Conservation (phyloP, 2,797 vertebrate genomes). For the Paramormyrops hopkinsi region DNA sequence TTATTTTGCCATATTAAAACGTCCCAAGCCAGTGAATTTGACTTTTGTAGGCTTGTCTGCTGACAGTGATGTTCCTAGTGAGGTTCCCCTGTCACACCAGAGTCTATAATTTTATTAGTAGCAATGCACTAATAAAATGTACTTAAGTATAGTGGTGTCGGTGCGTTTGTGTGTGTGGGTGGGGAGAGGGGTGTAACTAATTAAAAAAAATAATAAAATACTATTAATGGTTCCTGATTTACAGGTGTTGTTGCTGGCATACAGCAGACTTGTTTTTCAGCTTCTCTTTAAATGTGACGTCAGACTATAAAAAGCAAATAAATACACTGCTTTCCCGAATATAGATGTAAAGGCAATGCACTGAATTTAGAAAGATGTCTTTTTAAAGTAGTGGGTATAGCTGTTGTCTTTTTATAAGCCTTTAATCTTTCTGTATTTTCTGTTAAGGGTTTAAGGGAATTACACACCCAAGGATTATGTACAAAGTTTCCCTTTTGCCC, state of each 20-base stretch:
- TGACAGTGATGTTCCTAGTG: background rate
- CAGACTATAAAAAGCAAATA: background rate
- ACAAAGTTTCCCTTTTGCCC: background rate
- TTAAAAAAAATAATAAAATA: background rate
- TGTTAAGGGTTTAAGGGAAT: background rate
- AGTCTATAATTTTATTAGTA: background rate
- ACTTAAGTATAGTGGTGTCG: background rate
- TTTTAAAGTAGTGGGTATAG: constrained; percentile 3
- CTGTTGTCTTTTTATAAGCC: background rate
- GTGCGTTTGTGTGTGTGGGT: background rate
- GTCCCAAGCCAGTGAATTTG: background rate
- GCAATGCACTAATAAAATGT: background rate
- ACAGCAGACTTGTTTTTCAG: background rate
- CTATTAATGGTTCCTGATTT: background rate
- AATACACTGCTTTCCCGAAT: background rate
- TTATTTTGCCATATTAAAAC: background rate
- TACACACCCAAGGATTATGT: background rate
- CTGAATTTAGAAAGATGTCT: background rate
- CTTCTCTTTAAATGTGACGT: background rate
- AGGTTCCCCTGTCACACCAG: background rate
- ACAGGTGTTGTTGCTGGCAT: background rate
- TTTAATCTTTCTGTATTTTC: background rate
- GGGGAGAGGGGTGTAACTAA: background rate
- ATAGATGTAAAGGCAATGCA: background rate
- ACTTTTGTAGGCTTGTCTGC: background rate